Evolutionary conservation across 2,113 vertebrate genomes (phyloP), one percentile per base, ranked within the genome.

Genomic region (Zosterops japonicus): DNA sequence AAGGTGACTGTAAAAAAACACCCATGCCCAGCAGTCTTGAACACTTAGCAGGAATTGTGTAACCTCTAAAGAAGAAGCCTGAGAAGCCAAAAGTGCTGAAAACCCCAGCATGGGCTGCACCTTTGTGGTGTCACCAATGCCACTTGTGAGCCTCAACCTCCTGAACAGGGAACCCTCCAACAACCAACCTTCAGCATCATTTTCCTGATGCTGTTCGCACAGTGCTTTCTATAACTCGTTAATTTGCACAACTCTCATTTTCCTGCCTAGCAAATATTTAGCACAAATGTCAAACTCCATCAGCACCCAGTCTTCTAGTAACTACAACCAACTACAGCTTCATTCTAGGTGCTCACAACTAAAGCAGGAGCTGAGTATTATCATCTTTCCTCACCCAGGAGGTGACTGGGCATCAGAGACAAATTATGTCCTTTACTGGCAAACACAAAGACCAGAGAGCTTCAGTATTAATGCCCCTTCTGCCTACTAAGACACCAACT

Each of bases 201-300:
- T 44, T 17, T 31, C 35, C 44, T 44, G 39, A 61, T 14, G 27
- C 28, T 77, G 33, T 12, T 42, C 75, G 36, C 35, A 55, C 20
- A 46, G 11, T 5, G 21, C 21, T n/a, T 57, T n/a, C 17, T 28
- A 0, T 17, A 86, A 80, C 23, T 18, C 2, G 0, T 2, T 22
- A 7, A 27, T 86, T 1, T 4, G 21, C 59, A 89, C 27, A 89
- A 56, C 27, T 53, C 56, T 18, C 28, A 0, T 63, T 44, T n/a
- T 41, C 42, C 39, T 55, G 15, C 5, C 50, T 8, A 83, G 27
- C 11, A 80, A 83, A 87, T 69, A 44, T 3, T 31, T 2, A 56
- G n/a, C 57, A 68, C 16, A 41, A 47, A 18, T 21, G 56, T 21
- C 71, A 75, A 79, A 82, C 8, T 4, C 2, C 23, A 64, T 8